Evolutionary conservation across 2,888 invertebrate genomes (phyloP), one percentile per base, ranked within the genome.

Genomic region (Stegophylla sp.): DNA sequence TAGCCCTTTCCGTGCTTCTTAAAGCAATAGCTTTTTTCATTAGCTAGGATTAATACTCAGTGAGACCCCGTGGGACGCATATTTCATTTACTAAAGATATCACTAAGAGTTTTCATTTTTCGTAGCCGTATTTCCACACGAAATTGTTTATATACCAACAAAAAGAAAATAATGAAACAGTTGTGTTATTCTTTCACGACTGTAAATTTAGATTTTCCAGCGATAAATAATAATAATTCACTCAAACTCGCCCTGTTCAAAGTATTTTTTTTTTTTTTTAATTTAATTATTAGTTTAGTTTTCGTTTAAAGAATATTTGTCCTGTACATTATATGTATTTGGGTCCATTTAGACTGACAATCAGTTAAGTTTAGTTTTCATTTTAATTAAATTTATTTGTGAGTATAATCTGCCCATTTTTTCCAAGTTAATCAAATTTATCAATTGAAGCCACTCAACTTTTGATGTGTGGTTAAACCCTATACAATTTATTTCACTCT

Each of bases 1-100:
- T 69, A 26, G 41, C 26, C 51, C 53, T 45, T 13, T 28, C 5
- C 28, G 3, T 63, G 63, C 59, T 13, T n/a, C n/a, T n/a, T n/a
- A 69, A 76, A 76, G 45, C 63, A 74, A 51, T 75, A 75, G 75
- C 34, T 64, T 75, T 82, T 82, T 77, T 82, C 82, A 77, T 83
- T 83, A 76, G 74, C 17, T 43, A 28, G 34, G 48, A 79, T 79
- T 79, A 79, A 71, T 41, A 79, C 61, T 48, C 45, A 15, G 15
- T 41, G 28, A 26, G 56, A 56, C 26, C 28, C 51, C 74, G 20
- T 17, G 69, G 69, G 79, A 79, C 69, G 41, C 69, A 67, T 77
- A 69, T 79, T 71, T 79, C 79, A 79, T 79, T 69, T 56, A 20
- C 20, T 67, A 76, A 76, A 76, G 66, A 64, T 53, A 66, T 76